Evolutionary conservation across 2,797 vertebrate genomes (phyloP), one percentile per base, ranked within the genome.

Genomic region (Esox lucius): DNA sequence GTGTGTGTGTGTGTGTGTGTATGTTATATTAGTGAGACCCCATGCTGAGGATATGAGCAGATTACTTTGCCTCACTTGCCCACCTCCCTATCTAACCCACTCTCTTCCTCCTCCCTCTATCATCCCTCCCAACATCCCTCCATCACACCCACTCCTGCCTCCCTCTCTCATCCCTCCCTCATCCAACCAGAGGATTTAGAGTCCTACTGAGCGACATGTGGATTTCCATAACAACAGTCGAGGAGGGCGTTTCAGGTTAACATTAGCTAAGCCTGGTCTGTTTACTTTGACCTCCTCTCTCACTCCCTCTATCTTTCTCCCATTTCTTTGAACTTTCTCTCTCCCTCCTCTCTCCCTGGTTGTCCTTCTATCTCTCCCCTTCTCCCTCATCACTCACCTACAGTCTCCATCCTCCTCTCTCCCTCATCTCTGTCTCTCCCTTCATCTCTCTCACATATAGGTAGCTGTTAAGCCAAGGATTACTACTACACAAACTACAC

Each of bases 41-140:
- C 33, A 35, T 35, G 73, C 66, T 68, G 73, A 72, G 72, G 56
- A 13, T 68, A 66, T 75, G 74, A 79, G 69, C 68, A 78, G 66
- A 79, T 73, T 77, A 68, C 70, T 68, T 66, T 59, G 19, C 51
- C 33, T 28, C 53, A 49, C n/a, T 11, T 15, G 16, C 48, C 65
- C 65, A 15, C 19, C 71, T 8, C 35, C 16, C 59, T 12, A 33
- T n/a, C 31, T 31, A 9, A 24, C 39, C 17, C 42, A 48, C 15
- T 35, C 7, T 28, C 26, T 16, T 39, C 12, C n/a, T 16, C 72
- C 9, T 22, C 46, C 17, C 13, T 62, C 42, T 35, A 17, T 16
- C 24, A 46, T 2, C 72, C 48, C 16, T 13, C 59, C 1, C 59
- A n/a, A 59, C 24, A 17, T 24, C 24, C 46, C 62, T 7, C 42